phyloP scores from a whole-genome alignment of 2,113 vertebrate genomes.

The Corythaixoides concolor region DNA sequence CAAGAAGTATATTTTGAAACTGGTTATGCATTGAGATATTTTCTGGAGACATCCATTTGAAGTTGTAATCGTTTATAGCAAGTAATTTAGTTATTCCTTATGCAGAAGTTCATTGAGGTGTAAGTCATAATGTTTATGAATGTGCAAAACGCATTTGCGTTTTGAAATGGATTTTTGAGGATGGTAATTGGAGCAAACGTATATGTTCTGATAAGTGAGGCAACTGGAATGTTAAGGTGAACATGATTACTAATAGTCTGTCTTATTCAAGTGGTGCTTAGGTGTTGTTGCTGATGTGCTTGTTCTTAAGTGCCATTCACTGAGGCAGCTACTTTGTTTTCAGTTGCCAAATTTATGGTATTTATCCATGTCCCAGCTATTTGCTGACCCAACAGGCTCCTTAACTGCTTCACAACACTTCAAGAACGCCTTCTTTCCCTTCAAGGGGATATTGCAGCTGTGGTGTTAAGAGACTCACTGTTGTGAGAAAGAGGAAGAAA shows the following conservation, averaged over 20 bases:
- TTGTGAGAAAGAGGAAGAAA: not conserved
- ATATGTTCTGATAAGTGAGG: not conserved
- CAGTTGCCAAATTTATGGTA: not conserved
- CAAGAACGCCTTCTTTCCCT: not conserved
- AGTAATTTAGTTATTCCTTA: not conserved
- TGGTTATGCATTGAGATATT: fast-evolving
- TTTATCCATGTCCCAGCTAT: not conserved
- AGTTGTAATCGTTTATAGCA: not conserved
- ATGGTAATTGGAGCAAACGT: not conserved
- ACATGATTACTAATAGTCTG: not conserved
- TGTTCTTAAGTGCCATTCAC: not conserved
- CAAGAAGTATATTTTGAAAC: not conserved
- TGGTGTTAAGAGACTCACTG: not conserved
- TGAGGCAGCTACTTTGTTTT: not conserved
- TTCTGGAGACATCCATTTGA: not conserved
- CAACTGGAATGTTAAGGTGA: not conserved
- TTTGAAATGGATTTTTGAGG: not conserved
- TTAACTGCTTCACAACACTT: not conserved
- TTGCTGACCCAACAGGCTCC: not conserved
- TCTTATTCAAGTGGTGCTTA: not conserved
- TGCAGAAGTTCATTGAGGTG: not conserved
- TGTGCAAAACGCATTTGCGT: not conserved
- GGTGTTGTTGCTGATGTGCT: not conserved
- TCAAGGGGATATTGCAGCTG: not conserved
- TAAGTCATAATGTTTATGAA: not conserved